A percentile compares a stretch with the other conserved stretches of the same genome.
Evolutionary conservation across 2,113 vertebrate genomes (phyloP).

Genomic region (Henicopernis longicauda): DNA sequence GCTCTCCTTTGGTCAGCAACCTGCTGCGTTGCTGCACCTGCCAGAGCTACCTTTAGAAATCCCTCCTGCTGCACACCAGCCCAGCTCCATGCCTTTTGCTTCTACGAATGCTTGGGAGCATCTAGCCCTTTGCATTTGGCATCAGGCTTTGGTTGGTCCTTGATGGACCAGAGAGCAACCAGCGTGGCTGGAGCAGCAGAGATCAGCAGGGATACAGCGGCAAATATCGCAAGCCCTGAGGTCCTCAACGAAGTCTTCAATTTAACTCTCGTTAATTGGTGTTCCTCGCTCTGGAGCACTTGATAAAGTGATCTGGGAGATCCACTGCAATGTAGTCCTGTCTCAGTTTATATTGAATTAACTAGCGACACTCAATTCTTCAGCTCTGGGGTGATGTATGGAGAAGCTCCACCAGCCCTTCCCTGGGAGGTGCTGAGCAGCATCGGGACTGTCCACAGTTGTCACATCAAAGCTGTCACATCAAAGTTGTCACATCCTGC

Average conservation of each 20-base stretch:
- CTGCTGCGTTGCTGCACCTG: background rate
- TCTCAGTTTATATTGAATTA: accelerated
- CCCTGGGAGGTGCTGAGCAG: background rate
- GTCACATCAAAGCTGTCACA: background rate
- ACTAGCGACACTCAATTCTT: background rate
- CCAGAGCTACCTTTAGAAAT: background rate
- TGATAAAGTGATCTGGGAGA: background rate
- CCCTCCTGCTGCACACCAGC: background rate
- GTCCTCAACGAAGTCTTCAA: background rate
- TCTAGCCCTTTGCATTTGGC: background rate
- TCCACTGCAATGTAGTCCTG: background rate
- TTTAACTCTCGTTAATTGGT: background rate
- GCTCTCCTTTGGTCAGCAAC: background rate
- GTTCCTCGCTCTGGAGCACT: background rate
- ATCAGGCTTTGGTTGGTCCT: background rate
- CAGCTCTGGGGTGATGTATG: background rate
- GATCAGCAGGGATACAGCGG: background rate
- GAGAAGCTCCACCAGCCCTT: background rate
- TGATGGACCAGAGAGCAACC: background rate
- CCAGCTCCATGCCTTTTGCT: background rate
- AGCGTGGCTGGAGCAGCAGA: background rate
- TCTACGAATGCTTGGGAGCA: background rate
- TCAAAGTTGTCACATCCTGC: background rate
- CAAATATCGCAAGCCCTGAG: background rate
- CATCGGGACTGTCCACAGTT: background rate